phyloP scores from a whole-genome alignment of 1,140 invertebrate species.

The Drosophila nebulosa region DNA sequence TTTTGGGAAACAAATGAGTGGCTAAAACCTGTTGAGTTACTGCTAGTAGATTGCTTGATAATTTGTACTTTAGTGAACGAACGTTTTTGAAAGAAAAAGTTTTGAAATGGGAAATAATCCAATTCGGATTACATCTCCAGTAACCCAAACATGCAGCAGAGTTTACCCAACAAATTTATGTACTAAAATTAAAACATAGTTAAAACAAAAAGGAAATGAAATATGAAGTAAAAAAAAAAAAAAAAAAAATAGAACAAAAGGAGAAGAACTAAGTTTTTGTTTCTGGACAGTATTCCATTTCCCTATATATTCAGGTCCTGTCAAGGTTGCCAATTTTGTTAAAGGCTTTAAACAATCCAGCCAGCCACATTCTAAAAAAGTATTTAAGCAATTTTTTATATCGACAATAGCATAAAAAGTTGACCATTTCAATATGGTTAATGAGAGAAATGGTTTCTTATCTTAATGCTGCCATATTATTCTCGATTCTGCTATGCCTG shows the following conservation, averaged over 20 bases:
- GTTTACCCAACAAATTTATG: not conserved
- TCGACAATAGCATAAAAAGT: not conserved
- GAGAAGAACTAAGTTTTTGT: not conserved
- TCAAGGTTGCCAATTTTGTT: not conserved
- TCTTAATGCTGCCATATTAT: not conserved
- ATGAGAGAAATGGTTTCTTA: not conserved
- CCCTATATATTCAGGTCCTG: not conserved
- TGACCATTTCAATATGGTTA: not conserved
- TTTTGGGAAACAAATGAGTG: not conserved
- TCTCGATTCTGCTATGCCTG: not conserved
- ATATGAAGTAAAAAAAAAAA: not conserved
- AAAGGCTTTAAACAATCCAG: not conserved
- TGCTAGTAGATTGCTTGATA: constrained; percentile 68
- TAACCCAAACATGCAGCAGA: constrained; percentile 16
- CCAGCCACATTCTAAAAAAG: not conserved
- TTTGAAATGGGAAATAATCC: not conserved
- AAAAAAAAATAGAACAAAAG: not conserved
- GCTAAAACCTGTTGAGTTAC: constrained; percentile 42
- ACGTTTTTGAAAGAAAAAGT: constrained; percentile 23
- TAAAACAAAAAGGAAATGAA: not conserved
- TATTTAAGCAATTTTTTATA: not conserved
- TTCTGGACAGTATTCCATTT: not conserved
- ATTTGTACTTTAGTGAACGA: constrained; percentile 74
- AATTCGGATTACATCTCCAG: too few relatives aligned
- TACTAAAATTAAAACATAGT: not conserved